Evolutionary conservation across 2,113 vertebrate species (phyloP).

Genomic region (Gasterosteus nipponicus): DNA sequence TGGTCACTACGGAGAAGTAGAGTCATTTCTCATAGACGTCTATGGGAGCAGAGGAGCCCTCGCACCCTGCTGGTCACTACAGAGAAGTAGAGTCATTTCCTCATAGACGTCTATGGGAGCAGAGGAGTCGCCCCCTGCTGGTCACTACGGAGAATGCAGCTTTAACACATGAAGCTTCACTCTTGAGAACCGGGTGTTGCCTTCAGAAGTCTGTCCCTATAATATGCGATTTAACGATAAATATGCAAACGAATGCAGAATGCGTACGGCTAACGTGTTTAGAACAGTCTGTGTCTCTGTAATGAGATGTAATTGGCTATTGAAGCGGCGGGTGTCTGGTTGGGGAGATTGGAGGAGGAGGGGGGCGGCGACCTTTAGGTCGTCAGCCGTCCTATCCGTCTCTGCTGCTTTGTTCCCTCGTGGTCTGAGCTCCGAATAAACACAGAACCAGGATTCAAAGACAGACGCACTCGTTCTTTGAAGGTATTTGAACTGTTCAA

Average conservation of each 20-base stretch:
- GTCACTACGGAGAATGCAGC: not conserved
- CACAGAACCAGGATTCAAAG: not conserved
- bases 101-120: not conserved
- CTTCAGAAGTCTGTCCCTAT: not conserved
- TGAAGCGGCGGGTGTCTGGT: slow-evolving; percentile 55
- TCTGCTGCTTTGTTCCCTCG: slow-evolving; percentile 30
- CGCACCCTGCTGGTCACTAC: not conserved
- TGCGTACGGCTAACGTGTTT: not conserved
- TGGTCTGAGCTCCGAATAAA: slow-evolving; percentile 19
- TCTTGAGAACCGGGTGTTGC: no score
- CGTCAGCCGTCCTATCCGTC: slow-evolving; percentile 35
- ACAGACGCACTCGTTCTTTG: not conserved
- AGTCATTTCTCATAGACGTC: not conserved
- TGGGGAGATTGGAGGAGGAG: no score
- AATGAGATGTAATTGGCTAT: slow-evolving; percentile 74
- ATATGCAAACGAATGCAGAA: not conserved
- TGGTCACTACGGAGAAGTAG: not conserved
- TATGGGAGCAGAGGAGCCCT: not conserved
- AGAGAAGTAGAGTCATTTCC: no score
- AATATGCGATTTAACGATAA: not conserved
- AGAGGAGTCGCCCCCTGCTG: slow-evolving; percentile 2
- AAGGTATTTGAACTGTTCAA: not conserved
- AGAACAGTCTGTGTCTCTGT: slow-evolving; percentile 43
- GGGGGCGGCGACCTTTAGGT: slow-evolving; percentile 66
- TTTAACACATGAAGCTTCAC: no score